Evolutionary conservation across 2,797 vertebrate species (phyloP).

Genomic region (Kryptopterus vitreolus): DNA sequence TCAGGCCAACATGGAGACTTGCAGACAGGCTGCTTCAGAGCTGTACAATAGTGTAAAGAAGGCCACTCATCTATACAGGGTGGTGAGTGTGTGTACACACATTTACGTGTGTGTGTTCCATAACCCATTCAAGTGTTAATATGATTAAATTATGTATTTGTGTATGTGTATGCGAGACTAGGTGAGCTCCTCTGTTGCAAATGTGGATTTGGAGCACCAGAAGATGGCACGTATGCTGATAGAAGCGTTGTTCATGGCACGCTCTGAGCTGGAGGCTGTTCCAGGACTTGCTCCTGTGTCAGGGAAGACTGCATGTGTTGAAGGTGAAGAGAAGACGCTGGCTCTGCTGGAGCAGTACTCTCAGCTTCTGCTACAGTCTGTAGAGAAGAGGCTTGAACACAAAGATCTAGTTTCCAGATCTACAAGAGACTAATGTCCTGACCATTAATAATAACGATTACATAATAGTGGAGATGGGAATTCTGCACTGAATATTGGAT

Average conservation of each 20-base stretch:
- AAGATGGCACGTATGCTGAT: slow-evolving; percentile 80
- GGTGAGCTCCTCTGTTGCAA: slow-evolving; percentile 69
- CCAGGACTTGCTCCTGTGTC: slow-evolving; percentile 49
- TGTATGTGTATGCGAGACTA: slow-evolving; percentile 58
- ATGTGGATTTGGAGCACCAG: slow-evolving; percentile 64
- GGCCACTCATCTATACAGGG: slow-evolving; percentile 79
- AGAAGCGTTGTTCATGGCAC: slow-evolving; percentile 78
- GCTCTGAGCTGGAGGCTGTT: slow-evolving; percentile 81
- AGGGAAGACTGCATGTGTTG: slow-evolving; percentile 43
- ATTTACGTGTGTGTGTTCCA: background rate
- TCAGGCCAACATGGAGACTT: slow-evolving; percentile 80
- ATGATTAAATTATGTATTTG: background rate
- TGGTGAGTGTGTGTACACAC: slow-evolving; percentile 69
- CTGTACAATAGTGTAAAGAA: slow-evolving; percentile 82
- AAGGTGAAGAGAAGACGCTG: slow-evolving; percentile 76
- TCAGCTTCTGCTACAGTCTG: slow-evolving; percentile 87
- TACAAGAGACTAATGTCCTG: background rate
- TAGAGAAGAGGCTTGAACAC: slow-evolving; percentile 87
- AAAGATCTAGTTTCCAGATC: slow-evolving; percentile 71
- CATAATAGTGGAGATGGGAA: background rate
- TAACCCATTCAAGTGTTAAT: background rate
- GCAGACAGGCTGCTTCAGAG: slow-evolving; percentile 79
- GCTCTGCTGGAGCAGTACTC: slow-evolving; percentile 92
- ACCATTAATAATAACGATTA: background rate
- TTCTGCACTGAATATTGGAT: background rate